Evolutionary conservation across 2,888 invertebrate species (phyloP).

Genomic region (Melangyna quadrimaculata): DNA sequence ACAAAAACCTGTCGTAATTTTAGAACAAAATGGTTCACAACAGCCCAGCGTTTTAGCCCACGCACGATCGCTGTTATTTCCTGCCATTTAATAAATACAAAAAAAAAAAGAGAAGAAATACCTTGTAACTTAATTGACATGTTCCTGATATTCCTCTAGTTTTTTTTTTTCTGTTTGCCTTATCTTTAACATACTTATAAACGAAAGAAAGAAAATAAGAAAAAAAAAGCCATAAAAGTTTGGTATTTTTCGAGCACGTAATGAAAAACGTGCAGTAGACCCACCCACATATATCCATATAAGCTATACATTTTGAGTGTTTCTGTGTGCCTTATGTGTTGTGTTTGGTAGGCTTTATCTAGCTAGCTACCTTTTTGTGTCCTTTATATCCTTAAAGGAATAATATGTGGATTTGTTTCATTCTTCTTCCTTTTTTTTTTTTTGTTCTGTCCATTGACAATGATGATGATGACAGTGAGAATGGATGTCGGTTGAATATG

Average conservation of each 20-base stretch:
- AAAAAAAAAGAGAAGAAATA: background rate
- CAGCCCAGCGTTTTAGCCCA: background rate
- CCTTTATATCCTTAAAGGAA: conserved; percentile 7
- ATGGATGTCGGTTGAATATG: conserved; percentile 19
- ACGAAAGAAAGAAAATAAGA: background rate
- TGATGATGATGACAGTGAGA: conserved; percentile 27
- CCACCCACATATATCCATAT: conserved; percentile 27
- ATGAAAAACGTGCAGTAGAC: conserved; percentile 49
- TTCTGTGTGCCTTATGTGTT: background rate
- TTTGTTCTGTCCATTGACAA: background rate
- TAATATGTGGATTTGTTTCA: conserved; percentile 3
- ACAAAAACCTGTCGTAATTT: background rate
- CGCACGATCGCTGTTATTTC: conserved; percentile 3
- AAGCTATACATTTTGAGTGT: conserved; percentile 20
- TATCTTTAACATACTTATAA: background rate
- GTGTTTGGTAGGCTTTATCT: no score
- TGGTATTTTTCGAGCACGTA: conserved; percentile 18
- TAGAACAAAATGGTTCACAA: background rate
- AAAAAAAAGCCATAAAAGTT: conserved; percentile 18
- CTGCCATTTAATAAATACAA: background rate
- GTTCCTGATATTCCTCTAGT: conserved; percentile 11
- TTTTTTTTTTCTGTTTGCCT: background rate
- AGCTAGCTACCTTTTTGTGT: background rate
- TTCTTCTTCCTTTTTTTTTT: background rate
- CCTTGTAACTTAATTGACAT: conserved; percentile 20